A percentile compares a stretch with the other conserved stretches of the same genome.
Conservation (phyloP, 2,888 invertebrate genomes). For the Ceriagrion tenellum region DNA sequence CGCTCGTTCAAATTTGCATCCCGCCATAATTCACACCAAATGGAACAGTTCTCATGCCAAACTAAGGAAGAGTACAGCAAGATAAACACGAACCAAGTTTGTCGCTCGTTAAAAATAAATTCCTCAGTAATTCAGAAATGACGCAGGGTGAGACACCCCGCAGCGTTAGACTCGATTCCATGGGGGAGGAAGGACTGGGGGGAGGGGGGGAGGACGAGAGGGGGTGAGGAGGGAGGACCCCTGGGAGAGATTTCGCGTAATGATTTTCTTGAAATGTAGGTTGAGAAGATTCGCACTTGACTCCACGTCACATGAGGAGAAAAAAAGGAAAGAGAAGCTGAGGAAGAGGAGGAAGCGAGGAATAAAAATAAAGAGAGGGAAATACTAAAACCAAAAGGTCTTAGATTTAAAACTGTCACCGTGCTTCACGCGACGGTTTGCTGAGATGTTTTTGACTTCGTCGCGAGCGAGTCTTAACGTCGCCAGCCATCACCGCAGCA, state of each 20-base stretch:
- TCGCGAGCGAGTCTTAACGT: not conserved
- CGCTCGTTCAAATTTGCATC: not conserved
- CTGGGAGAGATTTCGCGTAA: not conserved
- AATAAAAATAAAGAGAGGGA: not conserved
- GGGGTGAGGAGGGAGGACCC: not conserved
- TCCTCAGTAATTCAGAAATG: not conserved
- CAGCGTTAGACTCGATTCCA: not conserved
- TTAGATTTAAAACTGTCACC: not conserved
- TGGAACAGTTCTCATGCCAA: not conserved
- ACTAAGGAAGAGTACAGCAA: not conserved
- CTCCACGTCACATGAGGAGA: not conserved
- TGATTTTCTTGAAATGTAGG: constrained; percentile 24
- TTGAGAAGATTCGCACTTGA: constrained; percentile 26
- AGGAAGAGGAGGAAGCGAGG: not conserved
- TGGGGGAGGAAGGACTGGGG: not conserved
- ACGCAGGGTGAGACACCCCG: not conserved
- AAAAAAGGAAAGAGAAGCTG: not conserved
- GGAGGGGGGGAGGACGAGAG: too few species aligned
- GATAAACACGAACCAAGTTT: not conserved
- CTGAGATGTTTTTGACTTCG: not conserved
- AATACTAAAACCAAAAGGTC: not conserved
- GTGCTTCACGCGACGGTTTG: not conserved
- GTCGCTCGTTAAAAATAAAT: constrained; percentile 15
- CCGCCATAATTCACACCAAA: not conserved
- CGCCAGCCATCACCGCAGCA: not conserved